These are phyloP conservation scores for Hyposoter dolosus DNA, from an alignment of 2,888 invertebrate genomes.

Conservation along the genomic window DNA sequence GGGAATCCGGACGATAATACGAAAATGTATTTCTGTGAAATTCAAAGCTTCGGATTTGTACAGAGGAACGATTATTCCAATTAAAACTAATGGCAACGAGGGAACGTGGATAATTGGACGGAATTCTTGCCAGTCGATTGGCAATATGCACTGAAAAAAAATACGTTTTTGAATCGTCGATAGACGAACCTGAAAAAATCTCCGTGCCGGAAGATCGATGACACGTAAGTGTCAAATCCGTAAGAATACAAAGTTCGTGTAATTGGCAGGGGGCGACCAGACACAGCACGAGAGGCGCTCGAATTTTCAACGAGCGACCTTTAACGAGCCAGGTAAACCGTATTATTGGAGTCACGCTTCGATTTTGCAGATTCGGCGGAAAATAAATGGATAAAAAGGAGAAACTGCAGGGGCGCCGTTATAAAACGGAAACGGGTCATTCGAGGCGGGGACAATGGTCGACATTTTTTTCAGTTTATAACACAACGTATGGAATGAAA, in stretches of 20 bases:
- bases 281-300: constrained; percentile 53
- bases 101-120: background rate
- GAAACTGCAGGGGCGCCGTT: constrained; percentile 23
- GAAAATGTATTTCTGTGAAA: background rate
- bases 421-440: constrained; percentile 34
- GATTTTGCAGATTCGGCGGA: constrained; percentile 59
- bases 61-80: background rate
- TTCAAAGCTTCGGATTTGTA: background rate
- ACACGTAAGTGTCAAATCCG: background rate
- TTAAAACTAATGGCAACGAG: constrained; percentile 5
- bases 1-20: background rate
- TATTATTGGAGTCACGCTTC: constrained; percentile 65
- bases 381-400: constrained; percentile 7
- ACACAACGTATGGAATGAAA: background rate
- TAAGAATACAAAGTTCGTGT: constrained; percentile 1
- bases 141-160: background rate
- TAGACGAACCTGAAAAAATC: background rate
- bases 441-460: background rate
- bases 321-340: constrained; percentile 62
- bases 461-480: constrained; percentile 24
- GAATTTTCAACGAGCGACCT: constrained; percentile 62
- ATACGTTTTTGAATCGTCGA: background rate
- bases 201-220: background rate
- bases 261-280: constrained; percentile 48
- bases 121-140: background rate